Base-by-base conservation (phyloP, 2,888 invertebrate genomes). In the Autographa pulchrina region DNA sequence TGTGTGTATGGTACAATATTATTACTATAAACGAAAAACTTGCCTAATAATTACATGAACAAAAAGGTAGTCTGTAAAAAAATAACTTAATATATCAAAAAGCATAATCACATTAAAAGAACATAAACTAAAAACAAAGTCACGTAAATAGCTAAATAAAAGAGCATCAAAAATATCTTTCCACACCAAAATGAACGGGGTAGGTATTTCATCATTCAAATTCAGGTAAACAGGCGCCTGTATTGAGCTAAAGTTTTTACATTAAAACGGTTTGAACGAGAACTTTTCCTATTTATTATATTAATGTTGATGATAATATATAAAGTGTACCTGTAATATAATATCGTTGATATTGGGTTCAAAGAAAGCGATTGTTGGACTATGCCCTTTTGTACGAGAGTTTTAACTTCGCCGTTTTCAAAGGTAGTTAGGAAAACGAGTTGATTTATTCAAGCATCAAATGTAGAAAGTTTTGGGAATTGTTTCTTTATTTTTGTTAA, bases 241-340 rank as follows among this genome's bases (percentile, higher is more conserved):
- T 80, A 70, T 65, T 67, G 68, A 70, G 72, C 72, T 72, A 60
- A 80, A 83, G 64, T 83, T 81, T 64, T 48, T 32, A 18, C 75
- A 78, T 69, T 81, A 75, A 80, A 82, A 48, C 68, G 66, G 25
- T 71, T 61, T 52, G 65, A 61, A 67, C 62, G 20, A 58, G 20
- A 81, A 81, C 70, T 81, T 83, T 52, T 5, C 59, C 81, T 62
- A 81, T 83, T 83, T 73, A 72, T 81, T 75, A 80, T 83, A 78
- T 78, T 81, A 78, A 75, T 81, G 73, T 81, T 72, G 60, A 78
- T 73, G 64, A 61, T 71, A n/a, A n/a, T n/a, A n/a, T n/a, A 78
- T 75, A 73, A 80, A 81, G 69, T 78, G 61, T 63, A 59, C 68
- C 32, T 31, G n/a, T 67, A 74, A 81, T 74, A 71, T 67, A 74